Evolutionary conservation across 2,888 invertebrate genomes (phyloP).

Genomic region (Phytoseiulus persimilis): DNA sequence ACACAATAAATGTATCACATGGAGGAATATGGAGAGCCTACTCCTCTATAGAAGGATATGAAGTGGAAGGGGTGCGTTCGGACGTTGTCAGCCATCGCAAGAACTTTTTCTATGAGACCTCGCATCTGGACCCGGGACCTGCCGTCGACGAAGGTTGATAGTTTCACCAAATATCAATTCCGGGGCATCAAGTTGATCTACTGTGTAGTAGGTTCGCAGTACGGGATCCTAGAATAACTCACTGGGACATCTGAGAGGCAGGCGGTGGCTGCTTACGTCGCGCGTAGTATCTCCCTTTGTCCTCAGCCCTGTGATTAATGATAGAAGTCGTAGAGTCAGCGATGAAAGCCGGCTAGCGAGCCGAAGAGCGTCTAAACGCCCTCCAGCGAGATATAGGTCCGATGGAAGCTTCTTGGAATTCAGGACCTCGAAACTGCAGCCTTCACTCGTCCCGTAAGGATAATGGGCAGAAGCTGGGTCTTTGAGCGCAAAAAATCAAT

Average conservation of each 20-base stretch:
- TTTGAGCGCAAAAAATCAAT: too few species aligned
- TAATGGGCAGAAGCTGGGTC: too few species aligned
- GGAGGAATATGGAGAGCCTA: not conserved
- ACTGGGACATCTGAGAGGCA: not conserved
- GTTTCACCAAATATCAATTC: not conserved
- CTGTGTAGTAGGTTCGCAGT: too few species aligned
- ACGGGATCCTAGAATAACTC: not conserved
- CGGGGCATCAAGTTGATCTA: not conserved
- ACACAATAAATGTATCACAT: not conserved
- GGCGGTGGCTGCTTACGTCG: not conserved
- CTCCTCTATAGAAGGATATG: not conserved
- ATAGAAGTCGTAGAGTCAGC: not conserved
- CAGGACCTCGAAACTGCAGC: not conserved
- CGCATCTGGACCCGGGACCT: not conserved
- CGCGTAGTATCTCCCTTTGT: not conserved
- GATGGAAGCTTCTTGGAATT: not conserved
- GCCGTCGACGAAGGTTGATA: not conserved
- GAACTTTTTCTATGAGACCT: not conserved
- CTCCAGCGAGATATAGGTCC: not conserved
- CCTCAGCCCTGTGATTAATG: not conserved
- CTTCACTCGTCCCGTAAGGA: too few species aligned
- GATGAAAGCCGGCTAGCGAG: too few species aligned
- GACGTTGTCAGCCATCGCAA: not conserved
- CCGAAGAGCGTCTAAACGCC: too few species aligned
- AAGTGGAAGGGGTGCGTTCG: not conserved